Base-by-base conservation (phyloP, 2,888 invertebrate species). In the Drosophila macrospina region DNA sequence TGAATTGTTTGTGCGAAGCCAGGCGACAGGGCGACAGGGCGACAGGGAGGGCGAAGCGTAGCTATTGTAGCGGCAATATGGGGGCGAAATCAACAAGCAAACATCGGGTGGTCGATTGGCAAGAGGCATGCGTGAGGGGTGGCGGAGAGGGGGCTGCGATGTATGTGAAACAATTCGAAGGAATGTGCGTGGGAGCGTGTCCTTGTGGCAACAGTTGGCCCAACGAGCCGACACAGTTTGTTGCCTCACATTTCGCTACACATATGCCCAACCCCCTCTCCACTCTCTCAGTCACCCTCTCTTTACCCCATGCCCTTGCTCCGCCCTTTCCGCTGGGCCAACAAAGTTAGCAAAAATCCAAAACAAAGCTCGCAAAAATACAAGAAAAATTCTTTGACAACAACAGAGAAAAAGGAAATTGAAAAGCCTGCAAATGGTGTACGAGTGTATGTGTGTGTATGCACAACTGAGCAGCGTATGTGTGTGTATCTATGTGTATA, bases 181-280 rank as follows among this genome's bases (percentile, higher is more conserved):
- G 42, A 42, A 54, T 61, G 45, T 64, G 75, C 61, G 68, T 81
- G 80, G 69, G 73, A 79, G 73, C 56, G 39, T 37, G 47, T 67
- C 65, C 86, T 77, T 64, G 71, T 86, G 86, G 86, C 81, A 82
- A 82, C 81, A 82, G 81, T 82, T 82, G 81, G 69, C 84, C 78
- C 80, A 77, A 52, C 73, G 55, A 67, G 47, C 54, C 39, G 42
- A 30, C 59, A 56, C 44, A 30, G 11, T 32, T 26, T 37, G 16
- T 26, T 37, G 15, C 50, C 8, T 10, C 48, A n/a, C 34, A 52
- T 30, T 30, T 41, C 51, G 16, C 37, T 7, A 15, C 51, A 41
- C 11, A 16, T 5, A 16, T 6, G 11, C 42, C n/a, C n/a, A n/a
- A n/a, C n/a, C 20, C 5, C 15, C 7, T n/a, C 8, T 16, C 28